Evolutionary conservation across 2,797 vertebrate genomes (phyloP).

Genomic region (Eidolon dupreanum): DNA sequence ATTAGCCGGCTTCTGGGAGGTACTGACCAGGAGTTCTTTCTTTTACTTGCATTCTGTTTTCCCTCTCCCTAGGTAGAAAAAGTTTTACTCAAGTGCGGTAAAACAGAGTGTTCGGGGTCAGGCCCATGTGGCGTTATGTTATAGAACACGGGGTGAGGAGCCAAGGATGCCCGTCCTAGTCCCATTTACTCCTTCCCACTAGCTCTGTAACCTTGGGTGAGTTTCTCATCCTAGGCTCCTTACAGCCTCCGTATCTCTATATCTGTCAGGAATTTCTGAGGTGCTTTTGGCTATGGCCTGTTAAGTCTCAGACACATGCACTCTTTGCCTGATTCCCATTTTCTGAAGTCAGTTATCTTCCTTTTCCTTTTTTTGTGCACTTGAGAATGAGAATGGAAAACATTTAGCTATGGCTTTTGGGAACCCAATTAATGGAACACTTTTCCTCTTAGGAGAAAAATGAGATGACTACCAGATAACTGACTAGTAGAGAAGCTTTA

Average conservation of each 20-base stretch:
- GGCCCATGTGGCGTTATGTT: background rate
- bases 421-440: background rate
- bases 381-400: background rate
- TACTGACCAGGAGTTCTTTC: background rate
- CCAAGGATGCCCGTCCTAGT: accelerated
- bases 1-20: background rate
- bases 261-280: background rate
- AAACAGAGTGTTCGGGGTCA: background rate
- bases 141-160: background rate
- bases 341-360: background rate
- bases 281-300: background rate
- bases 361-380: background rate
- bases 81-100: background rate
- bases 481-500: background rate
- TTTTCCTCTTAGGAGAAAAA: background rate
- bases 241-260: background rate
- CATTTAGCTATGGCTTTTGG: background rate
- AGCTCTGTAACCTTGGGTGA: background rate
- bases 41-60: background rate
- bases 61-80: background rate
- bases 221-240: background rate
- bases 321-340: background rate
- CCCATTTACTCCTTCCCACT: background rate
- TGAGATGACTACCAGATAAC: background rate
- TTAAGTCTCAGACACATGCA: background rate